phyloP scores from a whole-genome alignment of 2,797 vertebrate genomes.

The Dallia pectoralis region DNA sequence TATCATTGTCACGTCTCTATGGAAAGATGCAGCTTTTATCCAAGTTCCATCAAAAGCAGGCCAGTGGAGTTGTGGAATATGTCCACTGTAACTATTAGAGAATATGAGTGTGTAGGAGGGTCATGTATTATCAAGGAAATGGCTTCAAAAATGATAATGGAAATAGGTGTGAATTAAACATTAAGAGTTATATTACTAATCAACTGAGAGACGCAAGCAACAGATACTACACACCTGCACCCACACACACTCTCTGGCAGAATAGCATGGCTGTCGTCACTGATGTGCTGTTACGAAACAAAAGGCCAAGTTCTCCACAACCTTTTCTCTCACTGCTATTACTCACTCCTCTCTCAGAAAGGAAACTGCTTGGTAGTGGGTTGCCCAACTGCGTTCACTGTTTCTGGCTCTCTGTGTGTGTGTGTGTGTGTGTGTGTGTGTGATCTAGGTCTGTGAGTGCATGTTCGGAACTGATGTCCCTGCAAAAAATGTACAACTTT shows the following conservation, averaged over 20 bases:
- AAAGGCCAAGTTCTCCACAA: slow-evolving; percentile 51
- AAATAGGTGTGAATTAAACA: background rate
- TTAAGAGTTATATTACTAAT: background rate
- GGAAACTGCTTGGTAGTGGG: slow-evolving; percentile 39
- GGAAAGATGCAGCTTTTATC: background rate
- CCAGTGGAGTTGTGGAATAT: background rate
- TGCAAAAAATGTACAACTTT: no score
- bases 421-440: no score
- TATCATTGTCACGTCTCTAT: no score
- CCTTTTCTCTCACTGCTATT: slow-evolving; percentile 50
- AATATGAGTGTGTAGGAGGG: background rate
- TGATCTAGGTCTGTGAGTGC: no score
- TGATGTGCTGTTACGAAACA: slow-evolving; percentile 62
- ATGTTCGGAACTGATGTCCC: no score
- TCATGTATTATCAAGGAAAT: background rate
- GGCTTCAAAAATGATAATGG: background rate
- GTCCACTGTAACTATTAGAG: background rate
- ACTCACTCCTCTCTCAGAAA: slow-evolving; percentile 48
- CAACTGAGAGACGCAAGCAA: background rate
- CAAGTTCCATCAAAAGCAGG: background rate
- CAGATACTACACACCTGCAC: background rate
- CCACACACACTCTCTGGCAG: slow-evolving; percentile 40
- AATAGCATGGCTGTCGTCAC: slow-evolving; percentile 56
- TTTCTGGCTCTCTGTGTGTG: background rate
- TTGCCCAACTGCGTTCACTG: background rate